Evolutionary conservation across 2,113 vertebrate species (phyloP), one percentile per base, ranked within the genome.

Genomic region (Thomomys bottae): DNA sequence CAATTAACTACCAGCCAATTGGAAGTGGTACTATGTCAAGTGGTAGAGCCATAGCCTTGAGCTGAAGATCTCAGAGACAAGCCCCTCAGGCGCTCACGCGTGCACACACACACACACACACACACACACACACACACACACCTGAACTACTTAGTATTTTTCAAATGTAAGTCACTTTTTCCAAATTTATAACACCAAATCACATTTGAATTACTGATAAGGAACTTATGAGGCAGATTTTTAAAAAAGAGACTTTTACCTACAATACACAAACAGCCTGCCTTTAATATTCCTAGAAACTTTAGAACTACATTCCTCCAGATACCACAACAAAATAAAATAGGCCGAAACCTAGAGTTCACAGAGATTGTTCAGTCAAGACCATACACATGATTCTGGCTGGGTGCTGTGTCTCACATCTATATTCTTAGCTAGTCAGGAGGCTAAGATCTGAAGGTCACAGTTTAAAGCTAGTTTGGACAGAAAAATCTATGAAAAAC

Each of bases 121-220:
- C 49, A 54, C 49, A 54, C 49, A 54, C 49, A 54, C 15, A 54
- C 49, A 54, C 49, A 54, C 49, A 54, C 49, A 45, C 45, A 59
- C 57, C 4, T 67, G 7, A 32, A 61, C 90, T 61, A 86, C 9
- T 80, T 93, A 84, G 77, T 91, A n/a, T 84, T 94, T 90, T 82
- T 66, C 86, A 93, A 93, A 94, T 30, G 78, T 64, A 87, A 90
- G 32, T 77, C 77, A 84, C 3, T 80, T 80, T 63, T 87, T 26
- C 45, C 36, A 88, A 93, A 76, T 79, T 36, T 93, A 54, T 49
- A 72, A 5, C 14, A 80, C 30, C 38, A 91, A 83, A 73, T 88
- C 83, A 38, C 61, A 94, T 64, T 59, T 42, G 73, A 72, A 68
- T 79, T 79, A 71, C 54, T 75, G 15, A 66, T 61, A 80, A 95